phyloP scores from a whole-genome alignment of 2,797 vertebrate species.

The Chelonia mydas region DNA sequence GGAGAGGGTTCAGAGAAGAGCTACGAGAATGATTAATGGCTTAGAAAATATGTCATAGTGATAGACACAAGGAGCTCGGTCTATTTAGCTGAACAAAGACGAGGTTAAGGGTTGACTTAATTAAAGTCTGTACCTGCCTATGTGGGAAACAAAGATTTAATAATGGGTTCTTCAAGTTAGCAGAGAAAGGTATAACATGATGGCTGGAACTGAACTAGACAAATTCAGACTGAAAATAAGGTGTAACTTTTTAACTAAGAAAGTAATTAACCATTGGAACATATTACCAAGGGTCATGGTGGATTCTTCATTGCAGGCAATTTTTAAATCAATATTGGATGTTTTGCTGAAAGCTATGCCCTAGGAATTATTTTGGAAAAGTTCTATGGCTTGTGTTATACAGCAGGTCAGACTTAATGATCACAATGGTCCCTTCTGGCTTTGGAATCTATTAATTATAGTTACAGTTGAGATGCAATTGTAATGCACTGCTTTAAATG shows the following conservation, averaged over 20 bases:
- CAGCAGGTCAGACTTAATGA: background rate
- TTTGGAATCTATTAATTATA: background rate
- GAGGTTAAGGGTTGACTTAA: background rate
- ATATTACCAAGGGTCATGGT: background rate
- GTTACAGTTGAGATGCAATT: background rate
- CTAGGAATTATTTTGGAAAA: background rate
- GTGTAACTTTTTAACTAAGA: background rate
- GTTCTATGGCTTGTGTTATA: background rate
- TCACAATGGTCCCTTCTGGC: background rate
- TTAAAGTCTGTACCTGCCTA: background rate
- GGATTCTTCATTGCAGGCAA: background rate
- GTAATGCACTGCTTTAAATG: background rate
- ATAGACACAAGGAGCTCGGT: background rate
- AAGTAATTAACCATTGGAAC: background rate
- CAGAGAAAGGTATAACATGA: background rate
- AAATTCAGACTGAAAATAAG: background rate
- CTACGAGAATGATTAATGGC: background rate
- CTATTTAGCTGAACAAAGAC: background rate
- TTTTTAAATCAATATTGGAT: background rate
- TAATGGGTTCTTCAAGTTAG: background rate
- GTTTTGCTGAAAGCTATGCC: background rate
- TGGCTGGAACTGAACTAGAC: too few species aligned
- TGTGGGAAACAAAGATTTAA: background rate
- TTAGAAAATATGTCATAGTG: background rate
- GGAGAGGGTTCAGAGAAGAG: background rate